A percentile compares a stretch with the other conserved stretches of the same genome.
Conservation (phyloP, 2,888 invertebrate species). For the Acanthosepion esculentum region DNA sequence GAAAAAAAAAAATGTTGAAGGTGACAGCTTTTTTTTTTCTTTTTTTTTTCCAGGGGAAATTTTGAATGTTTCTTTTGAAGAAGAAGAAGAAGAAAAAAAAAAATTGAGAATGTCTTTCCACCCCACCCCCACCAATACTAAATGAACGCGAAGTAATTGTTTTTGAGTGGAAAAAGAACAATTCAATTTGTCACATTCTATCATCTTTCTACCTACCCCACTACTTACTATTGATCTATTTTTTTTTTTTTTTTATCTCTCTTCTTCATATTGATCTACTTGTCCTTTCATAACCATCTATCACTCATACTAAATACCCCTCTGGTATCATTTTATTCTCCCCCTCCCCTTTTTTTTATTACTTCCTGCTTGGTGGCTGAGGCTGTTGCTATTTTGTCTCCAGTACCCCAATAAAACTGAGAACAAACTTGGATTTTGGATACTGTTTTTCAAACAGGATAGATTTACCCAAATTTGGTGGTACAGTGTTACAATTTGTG, state of each 20-base stretch:
- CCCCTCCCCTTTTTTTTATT: neutral
- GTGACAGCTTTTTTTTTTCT: no score
- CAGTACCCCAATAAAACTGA: no score
- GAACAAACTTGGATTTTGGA: no score
- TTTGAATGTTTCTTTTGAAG: no score
- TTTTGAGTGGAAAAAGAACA: neutral
- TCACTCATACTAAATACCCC: neutral
- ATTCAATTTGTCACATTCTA: neutral
- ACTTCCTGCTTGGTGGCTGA: neutral
- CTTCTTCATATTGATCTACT: neutral
- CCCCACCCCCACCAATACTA: neutral
- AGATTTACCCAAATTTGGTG: no score
- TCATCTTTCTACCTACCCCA: neutral
- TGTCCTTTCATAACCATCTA: neutral
- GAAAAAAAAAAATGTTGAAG: no score
- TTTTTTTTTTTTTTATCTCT: neutral
- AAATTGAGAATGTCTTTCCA: no score
- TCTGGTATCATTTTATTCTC: neutral
- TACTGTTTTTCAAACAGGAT: no score
- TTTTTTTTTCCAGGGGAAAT: no score
- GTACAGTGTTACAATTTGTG: no score
- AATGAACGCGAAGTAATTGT: neutral
- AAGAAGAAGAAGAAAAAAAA: no score
- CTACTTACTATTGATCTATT: neutral
- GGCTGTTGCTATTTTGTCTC: no score